Conservation (phyloP, 2,113 vertebrate genomes). For the Nothoprocta pentlandii region DNA sequence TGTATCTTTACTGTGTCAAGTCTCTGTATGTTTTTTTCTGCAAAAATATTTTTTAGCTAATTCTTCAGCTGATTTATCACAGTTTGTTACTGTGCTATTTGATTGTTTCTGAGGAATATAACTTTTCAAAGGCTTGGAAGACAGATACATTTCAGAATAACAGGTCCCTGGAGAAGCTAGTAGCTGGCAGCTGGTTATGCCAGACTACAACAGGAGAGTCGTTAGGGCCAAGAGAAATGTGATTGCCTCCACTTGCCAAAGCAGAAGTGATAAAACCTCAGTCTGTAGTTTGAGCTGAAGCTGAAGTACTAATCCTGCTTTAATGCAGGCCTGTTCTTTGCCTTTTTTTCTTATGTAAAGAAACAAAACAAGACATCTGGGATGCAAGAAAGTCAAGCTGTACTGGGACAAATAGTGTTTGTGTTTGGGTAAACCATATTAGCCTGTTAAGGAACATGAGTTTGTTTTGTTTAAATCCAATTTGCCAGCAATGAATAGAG, state of each 20-base stretch:
- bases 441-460: background rate
- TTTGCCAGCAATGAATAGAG: background rate
- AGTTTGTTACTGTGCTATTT: background rate
- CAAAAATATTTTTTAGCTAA: background rate
- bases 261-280: background rate
- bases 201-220: background rate
- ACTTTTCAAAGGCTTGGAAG: background rate
- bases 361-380: background rate
- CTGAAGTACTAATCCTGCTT: background rate
- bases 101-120: background rate
- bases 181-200: background rate
- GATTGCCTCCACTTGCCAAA: background rate
- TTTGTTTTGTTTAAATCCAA: background rate
- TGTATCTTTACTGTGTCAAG: rapidly evolving
- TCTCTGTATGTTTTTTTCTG: background rate
- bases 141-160: background rate
- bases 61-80: background rate
- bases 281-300: background rate
- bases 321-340: background rate
- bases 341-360: background rate
- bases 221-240: background rate
- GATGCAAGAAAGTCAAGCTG: background rate
- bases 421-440: background rate
- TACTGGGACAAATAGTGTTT: background rate
- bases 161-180: background rate